Evolutionary conservation across 2,113 vertebrate species (phyloP).

Genomic region (Python bivittatus): DNA sequence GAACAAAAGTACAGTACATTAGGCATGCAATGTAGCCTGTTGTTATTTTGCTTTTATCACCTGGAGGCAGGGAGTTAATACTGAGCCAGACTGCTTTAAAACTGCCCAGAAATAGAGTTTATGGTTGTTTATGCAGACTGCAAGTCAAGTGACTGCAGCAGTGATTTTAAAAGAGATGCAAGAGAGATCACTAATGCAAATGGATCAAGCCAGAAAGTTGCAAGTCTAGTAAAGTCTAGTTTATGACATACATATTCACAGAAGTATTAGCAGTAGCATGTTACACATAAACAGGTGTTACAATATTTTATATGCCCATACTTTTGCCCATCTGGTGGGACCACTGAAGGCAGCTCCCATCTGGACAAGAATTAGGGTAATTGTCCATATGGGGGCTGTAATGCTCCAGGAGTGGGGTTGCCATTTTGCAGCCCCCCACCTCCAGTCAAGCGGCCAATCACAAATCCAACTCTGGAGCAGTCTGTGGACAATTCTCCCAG

Average conservation of each 20-base stretch:
- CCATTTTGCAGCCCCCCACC: too few relatives aligned
- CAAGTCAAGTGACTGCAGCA: neutral
- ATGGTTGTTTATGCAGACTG: neutral
- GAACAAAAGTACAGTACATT: neutral
- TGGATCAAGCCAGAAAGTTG: neutral
- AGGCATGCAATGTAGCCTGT: neutral
- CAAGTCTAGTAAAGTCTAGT: neutral
- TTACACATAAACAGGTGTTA: too few relatives aligned
- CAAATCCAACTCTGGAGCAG: too few relatives aligned
- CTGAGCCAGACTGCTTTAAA: neutral
- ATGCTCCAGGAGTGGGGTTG: too few relatives aligned
- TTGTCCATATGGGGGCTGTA: too few relatives aligned
- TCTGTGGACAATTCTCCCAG: too few relatives aligned
- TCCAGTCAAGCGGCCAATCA: too few relatives aligned
- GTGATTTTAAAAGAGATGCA: neutral
- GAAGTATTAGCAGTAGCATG: neutral
- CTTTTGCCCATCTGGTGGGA: too few relatives aligned
- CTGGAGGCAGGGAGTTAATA: neutral
- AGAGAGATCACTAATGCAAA: neutral
- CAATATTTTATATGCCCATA: too few relatives aligned
- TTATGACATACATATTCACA: neutral
- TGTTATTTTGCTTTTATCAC: neutral
- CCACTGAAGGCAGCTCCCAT: too few relatives aligned
- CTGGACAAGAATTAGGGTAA: too few relatives aligned
- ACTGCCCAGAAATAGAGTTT: neutral